Evolutionary conservation across 2,888 invertebrate genomes (phyloP), one percentile per base, ranked within the genome.

Genomic region (Nephrocerus scutellatus): DNA sequence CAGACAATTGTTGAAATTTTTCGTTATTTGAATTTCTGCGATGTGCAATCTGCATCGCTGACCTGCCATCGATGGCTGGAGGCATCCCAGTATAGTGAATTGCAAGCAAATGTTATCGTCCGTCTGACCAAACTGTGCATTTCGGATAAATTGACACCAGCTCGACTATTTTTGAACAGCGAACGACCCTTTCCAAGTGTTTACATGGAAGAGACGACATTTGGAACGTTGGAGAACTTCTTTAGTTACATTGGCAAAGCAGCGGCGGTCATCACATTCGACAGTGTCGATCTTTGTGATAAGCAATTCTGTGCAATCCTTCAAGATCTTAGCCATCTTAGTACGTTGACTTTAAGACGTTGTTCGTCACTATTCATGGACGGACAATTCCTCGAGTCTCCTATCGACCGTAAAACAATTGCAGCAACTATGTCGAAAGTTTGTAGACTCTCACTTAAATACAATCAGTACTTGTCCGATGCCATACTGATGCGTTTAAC

Each of bases 361-460:
- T 84, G 83, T 52, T 76, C 80, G 52, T 80, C 81, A 40, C 68
- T 84, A 14, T 79, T 84, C 46, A 84, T 85, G 80, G 78, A 82
- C 3, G 84, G 84, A 3, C 72, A 77, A 10, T 67, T 84, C 25
- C 59, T 84, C 25, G 79, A 79, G 52, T 73, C 74, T 20, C 69
- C 74, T 32, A 68, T 72, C 9, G 78, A 81, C 48, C 70, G 74
- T 2, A 64, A 73, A 24, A 71, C 68, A 33, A 67, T 77, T 14
- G 66, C 71, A 40, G 36, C 54, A 33, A 50, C 51, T 9, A 50
- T 57, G 44, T 26, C 41, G 1, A 72, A 74, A 44, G 65, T 84
- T 9, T 73, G 70, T 44, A 68, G 70, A 36, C 64, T 85, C 16
- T 79, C 76, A 39, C 62, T 85, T 39, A 73, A 76, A 14, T 75